Conservation (phyloP, 2,113 vertebrate genomes). For the Ibidorhyncha struthersii region DNA sequence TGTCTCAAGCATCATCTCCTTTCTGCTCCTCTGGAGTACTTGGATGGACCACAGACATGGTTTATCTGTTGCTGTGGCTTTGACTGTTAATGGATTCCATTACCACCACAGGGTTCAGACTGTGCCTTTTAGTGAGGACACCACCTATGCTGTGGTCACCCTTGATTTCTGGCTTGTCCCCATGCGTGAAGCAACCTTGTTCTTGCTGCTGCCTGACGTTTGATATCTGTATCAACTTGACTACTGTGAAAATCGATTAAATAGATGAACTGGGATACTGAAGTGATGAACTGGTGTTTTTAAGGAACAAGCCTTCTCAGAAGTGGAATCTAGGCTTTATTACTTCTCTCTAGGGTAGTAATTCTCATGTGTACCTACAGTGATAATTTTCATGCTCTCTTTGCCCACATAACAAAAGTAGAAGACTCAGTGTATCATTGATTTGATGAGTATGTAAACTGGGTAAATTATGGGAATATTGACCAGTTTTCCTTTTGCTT, state of each 20-base stretch:
- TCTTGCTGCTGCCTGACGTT: not conserved
- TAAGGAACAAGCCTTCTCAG: not conserved
- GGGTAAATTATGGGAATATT: not conserved
- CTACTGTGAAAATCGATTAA: not conserved
- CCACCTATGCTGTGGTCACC: not conserved
- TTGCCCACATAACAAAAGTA: not conserved
- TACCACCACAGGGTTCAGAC: not conserved
- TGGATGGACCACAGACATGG: not conserved
- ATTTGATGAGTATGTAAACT: not conserved
- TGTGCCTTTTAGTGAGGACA: not conserved
- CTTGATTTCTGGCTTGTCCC: not conserved
- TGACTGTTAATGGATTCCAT: not conserved
- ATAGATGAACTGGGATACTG: not conserved
- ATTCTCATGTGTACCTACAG: not conserved
- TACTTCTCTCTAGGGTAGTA: not conserved
- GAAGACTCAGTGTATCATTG: not conserved
- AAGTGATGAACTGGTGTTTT: not conserved
- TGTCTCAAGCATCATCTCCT: not conserved
- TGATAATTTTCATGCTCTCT: not conserved
- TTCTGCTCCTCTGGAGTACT: not conserved
- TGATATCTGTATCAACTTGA: not conserved
- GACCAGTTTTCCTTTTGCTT: not conserved
- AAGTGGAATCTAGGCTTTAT: not conserved
- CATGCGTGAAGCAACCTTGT: accelerated
- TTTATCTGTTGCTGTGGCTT: not conserved